These are phyloP conservation scores for Gastracanthus pulcherrimus DNA, from an alignment of 2,888 invertebrate species.

Conservation along the genomic window DNA sequence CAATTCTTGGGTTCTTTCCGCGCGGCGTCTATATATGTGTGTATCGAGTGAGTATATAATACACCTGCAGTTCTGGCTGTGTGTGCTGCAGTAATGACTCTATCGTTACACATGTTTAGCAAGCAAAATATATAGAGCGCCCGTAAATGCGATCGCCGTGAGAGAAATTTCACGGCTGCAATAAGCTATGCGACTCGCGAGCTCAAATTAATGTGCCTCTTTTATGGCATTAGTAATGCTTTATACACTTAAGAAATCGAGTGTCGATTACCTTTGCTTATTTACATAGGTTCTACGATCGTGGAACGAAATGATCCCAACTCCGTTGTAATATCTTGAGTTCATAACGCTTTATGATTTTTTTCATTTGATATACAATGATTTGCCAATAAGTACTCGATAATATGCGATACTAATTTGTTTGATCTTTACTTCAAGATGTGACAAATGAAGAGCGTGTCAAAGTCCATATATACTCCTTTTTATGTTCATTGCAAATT, in stretches of 20 bases:
- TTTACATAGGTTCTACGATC: too few species aligned
- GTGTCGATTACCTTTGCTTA: not conserved
- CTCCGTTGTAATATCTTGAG: too few species aligned
- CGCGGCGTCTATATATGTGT: too few species aligned
- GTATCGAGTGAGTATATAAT: too few species aligned
- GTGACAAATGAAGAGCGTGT: not conserved
- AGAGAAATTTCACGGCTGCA: not conserved
- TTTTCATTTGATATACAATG: too few species aligned
- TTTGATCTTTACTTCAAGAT: too few species aligned
- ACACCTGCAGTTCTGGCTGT: too few species aligned
- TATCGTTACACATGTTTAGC: not conserved
- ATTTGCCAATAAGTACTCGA: too few species aligned
- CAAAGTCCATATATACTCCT: not conserved
- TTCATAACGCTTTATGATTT: too few species aligned
- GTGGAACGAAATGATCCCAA: too few species aligned
- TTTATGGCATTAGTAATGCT: not conserved
- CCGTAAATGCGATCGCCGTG: not conserved
- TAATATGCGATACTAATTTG: too few species aligned
- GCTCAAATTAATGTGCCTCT: not conserved
- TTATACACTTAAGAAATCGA: not conserved
- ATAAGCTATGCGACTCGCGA: not conserved
- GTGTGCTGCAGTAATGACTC: slow-evolving; percentile 16
- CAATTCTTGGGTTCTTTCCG: too few species aligned
- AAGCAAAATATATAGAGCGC: not conserved
- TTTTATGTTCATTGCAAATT: slow-evolving; percentile 1